Percentiles rank a stretch among this genome's conserved stretches.
phyloP scores from a whole-genome alignment of 1,140 invertebrate species.

The Apis mellifera region DNA sequence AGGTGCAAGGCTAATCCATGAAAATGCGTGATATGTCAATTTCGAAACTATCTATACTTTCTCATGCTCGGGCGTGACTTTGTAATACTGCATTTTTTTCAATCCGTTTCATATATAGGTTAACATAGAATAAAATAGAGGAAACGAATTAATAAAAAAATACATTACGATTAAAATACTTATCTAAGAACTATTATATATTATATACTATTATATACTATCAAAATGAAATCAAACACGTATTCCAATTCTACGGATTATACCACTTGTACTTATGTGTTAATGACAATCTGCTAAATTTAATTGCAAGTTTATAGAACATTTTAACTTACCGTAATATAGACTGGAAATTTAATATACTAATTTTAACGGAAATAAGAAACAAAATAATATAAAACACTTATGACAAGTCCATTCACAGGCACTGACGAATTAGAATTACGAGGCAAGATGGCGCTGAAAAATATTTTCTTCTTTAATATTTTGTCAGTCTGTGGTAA shows the following conservation, averaged over 20 bases:
- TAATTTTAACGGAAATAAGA: conserved; percentile 60
- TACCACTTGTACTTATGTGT: conserved; percentile 5
- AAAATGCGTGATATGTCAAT: conserved; percentile 57
- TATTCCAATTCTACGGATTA: conserved; percentile 12
- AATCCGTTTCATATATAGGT: neutral
- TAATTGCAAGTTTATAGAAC: neutral
- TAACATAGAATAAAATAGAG: neutral
- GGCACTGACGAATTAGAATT: conserved; percentile 73
- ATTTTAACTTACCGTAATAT: conserved; percentile 65
- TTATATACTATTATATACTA: neutral
- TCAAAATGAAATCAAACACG: conserved; percentile 1
- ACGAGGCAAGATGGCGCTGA: conserved; percentile 70
- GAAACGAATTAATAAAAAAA: neutral
- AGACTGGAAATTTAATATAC: conserved; percentile 69
- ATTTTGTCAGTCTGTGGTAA: neutral
- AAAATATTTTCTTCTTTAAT: conserved; percentile 55
- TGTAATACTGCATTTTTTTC: neutral
- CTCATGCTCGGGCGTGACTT: conserved; percentile 40
- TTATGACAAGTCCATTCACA: conserved; percentile 78
- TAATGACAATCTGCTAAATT: neutral
- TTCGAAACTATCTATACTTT: conserved; percentile 39
- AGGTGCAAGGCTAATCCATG: conserved; percentile 22
- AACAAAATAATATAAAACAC: conserved; percentile 72
- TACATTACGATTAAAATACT: neutral
- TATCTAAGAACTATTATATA: neutral